A percentile compares a stretch with the other conserved stretches of the same genome.
These are phyloP conservation scores for Athrips mouffetella DNA, from an alignment of 2,888 invertebrate species.

Conservation along the genomic window DNA sequence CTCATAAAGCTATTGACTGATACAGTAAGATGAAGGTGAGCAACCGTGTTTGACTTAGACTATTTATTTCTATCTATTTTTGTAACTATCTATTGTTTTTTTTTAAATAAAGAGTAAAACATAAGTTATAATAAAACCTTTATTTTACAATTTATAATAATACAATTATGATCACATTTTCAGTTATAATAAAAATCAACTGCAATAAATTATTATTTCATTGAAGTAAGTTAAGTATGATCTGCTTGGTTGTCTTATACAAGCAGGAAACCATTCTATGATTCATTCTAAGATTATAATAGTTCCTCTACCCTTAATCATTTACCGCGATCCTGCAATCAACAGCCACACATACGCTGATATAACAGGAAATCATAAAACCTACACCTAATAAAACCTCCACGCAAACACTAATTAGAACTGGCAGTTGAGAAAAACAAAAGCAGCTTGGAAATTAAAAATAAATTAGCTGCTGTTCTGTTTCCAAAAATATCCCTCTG, in stretches of 20 bases:
- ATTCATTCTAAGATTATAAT: conserved; percentile 53
- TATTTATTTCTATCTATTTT: too few species aligned
- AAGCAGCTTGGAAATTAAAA: conserved; percentile 8
- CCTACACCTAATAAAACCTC: conserved; percentile 37
- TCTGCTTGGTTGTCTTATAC: conserved; percentile 19
- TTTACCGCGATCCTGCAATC: conserved; percentile 67
- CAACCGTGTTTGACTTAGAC: too few species aligned
- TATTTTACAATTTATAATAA: too few species aligned
- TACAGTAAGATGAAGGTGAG: too few species aligned
- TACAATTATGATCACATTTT: too few species aligned
- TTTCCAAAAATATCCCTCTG: conserved; percentile 1
- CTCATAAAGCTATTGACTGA: too few species aligned
- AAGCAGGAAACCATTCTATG: conserved; percentile 56
- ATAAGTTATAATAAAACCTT: too few species aligned
- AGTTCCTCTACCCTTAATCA: conserved; percentile 62
- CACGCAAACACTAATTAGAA: conserved; percentile 18
- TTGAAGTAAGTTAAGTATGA: background rate
- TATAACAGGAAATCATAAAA: conserved; percentile 67
- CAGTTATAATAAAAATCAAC: background rate
- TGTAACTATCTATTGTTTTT: too few species aligned
- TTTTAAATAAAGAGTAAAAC: too few species aligned
- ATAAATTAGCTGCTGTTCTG: conserved; percentile 7
- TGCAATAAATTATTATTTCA: too few species aligned
- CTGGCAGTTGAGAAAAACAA: conserved; percentile 10
- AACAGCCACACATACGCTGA: conserved; percentile 65